Evolutionary conservation across 1,140 invertebrate genomes (phyloP).

Genomic region (Magallana gigas): DNA sequence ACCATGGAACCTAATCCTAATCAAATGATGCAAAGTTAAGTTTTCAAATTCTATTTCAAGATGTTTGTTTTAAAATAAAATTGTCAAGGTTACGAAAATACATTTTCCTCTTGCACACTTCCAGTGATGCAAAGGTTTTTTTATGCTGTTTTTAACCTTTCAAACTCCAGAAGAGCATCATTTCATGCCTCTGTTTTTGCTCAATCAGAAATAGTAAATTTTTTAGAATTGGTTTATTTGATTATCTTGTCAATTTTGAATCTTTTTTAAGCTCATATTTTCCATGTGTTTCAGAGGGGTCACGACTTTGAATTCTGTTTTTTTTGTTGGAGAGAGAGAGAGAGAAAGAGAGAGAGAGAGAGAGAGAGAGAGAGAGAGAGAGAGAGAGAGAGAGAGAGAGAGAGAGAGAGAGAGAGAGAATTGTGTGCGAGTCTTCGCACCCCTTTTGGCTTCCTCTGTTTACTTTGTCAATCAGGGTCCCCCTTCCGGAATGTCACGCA

Average conservation of each 20-base stretch:
- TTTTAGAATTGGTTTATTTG: neutral
- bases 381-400: too few relatives aligned
- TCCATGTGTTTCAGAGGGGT: neutral
- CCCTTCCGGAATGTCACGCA: neutral
- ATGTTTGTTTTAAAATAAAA: too few relatives aligned
- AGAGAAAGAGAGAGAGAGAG: too few relatives aligned
- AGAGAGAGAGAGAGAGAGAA: too few relatives aligned
- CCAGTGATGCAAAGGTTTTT: neutral
- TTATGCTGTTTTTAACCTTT: neutral
- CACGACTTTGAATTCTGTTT: neutral
- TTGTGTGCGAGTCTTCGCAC: too few relatives aligned
- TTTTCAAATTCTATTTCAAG: too few relatives aligned
- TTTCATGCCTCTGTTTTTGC: neutral
- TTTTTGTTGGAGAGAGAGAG: neutral
- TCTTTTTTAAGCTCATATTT: neutral
- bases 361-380: neutral
- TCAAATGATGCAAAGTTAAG: too few relatives aligned
- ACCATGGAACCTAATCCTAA: too few relatives aligned
- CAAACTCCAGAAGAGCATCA: neutral
- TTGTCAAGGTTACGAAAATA: too few relatives aligned
- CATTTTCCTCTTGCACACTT: neutral
- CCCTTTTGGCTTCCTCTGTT: too few relatives aligned
- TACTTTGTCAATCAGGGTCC: neutral
- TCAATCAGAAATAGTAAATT: conserved; percentile 5
- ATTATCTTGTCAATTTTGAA: neutral